A percentile compares a stretch with the other conserved stretches of the same genome.
Conservation (phyloP, 2,888 invertebrate genomes). For the Cantharis lateralis region DNA sequence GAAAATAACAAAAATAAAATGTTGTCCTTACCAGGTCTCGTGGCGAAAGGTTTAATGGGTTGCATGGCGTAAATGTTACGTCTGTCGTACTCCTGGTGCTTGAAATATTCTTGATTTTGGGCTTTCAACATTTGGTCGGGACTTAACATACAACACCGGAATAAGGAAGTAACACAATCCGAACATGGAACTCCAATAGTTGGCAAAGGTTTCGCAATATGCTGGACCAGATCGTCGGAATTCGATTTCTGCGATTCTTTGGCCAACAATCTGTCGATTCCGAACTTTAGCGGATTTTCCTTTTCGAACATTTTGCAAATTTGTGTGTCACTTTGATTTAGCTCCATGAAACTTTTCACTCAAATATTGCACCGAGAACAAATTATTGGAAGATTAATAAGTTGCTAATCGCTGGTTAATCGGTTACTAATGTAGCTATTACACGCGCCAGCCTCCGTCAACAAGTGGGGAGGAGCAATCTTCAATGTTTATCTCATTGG, state of each 20-base stretch:
- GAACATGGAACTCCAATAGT: constrained; percentile 61
- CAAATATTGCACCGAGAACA: background rate
- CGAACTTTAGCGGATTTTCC: constrained; percentile 62
- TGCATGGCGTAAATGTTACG: constrained; percentile 46
- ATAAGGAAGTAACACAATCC: constrained; percentile 68
- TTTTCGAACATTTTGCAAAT: constrained; percentile 4
- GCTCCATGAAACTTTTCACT: background rate
- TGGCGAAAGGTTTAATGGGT: constrained; percentile 54
- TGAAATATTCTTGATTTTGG: constrained; percentile 20
- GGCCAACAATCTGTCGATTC: constrained; percentile 71
- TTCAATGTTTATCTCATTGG: constrained; percentile 40
- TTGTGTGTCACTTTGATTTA: background rate
- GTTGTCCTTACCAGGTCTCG: constrained; percentile 47
- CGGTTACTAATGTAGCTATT: constrained; percentile 34
- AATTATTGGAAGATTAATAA: constrained; percentile 6
- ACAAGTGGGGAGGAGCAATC: constrained; percentile 39
- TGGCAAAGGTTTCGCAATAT: constrained; percentile 46
- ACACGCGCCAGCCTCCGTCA: constrained; percentile 36
- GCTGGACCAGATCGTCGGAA: constrained; percentile 4
- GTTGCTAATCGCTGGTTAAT: constrained; percentile 37
- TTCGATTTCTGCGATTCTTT: constrained; percentile 47
- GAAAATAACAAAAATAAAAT: background rate
- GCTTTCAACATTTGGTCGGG: constrained; percentile 22
- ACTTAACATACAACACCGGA: constrained; percentile 62
- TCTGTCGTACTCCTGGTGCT: constrained; percentile 26